phyloP scores from a whole-genome alignment of 2,113 vertebrate species.

The Dolichotis patagonum region DNA sequence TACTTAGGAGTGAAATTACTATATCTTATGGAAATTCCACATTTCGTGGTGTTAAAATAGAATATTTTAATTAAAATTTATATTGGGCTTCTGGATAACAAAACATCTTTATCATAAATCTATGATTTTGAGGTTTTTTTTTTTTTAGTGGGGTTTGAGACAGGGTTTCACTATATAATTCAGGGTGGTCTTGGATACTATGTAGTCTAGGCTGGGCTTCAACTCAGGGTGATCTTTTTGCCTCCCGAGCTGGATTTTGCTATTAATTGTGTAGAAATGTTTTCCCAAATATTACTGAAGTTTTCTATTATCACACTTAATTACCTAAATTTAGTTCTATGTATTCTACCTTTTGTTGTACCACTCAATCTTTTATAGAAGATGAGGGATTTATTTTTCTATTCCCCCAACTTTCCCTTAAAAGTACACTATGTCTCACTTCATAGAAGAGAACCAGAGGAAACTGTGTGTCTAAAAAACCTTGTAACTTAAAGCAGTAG shows the following conservation, averaged over 20 bases:
- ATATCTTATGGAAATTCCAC: background rate
- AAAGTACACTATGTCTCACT: background rate
- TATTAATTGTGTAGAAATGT: background rate
- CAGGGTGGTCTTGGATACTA: background rate
- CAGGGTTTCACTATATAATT: background rate
- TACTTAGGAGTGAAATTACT: constrained; percentile 19
- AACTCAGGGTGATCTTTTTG: background rate
- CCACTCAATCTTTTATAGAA: background rate
- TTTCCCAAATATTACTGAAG: background rate
- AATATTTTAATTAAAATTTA: constrained; percentile 45
- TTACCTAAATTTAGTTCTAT: background rate
- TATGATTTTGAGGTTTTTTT: background rate
- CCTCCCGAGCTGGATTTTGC: background rate
- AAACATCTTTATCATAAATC: background rate
- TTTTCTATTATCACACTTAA: background rate
- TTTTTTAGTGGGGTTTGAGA: background rate
- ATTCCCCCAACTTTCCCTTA: background rate
- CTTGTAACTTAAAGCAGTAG: background rate
- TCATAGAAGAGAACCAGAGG: background rate
- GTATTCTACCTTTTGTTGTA: background rate
- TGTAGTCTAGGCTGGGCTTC: background rate
- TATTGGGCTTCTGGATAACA: background rate
- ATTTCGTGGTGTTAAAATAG: constrained; percentile 40
- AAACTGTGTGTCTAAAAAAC: background rate
- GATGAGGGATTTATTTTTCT: background rate